Evolutionary conservation across 2,113 vertebrate species (phyloP), one percentile per base, ranked within the genome.

Genomic region (Eurypyga helias): DNA sequence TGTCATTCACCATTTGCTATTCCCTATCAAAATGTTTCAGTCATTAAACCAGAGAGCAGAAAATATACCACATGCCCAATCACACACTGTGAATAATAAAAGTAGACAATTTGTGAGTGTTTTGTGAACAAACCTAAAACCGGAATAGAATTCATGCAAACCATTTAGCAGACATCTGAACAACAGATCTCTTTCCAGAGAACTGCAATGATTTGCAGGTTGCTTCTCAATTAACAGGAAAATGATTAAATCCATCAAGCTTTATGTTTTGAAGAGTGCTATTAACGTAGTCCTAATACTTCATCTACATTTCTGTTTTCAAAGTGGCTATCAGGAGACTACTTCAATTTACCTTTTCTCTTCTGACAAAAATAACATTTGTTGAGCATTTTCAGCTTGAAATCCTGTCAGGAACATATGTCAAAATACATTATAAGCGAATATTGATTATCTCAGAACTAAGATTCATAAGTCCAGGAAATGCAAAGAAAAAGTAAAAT

Each of bases 1-100:
- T 97, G 95, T 91, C 95, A 94, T 95, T 96, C 92, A 93, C 82
- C 90, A 54, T 91, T 97, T 91, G 73, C 65, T 93, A 87, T 54
- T 93, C 78, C 62, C 87, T 93, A 93, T 96, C 96, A 97, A 96
- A 97, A 95, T 62, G 87, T 94, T 97, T 91, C 95, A 73, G 92
- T 93, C 95, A 94, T 96, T 97, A 96, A 97, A 90, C 67, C 79
- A 83, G 87, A 93, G 96, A 96, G 92, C 92, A 94, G 95, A 96
- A 96, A 96, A 94, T 94, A 95, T 46, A 90, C 90, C 95, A 91
- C 96, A 95, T 94, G 89, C 79, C 90, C 82, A 93, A 46, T 91
- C 91, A 83, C 87, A 93, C 75, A 43, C 58, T 54, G 82, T 83
- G 96, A 96, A 97, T 96, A 94, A 96, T 94, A 97, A 77, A 83